These are phyloP conservation scores for Acanthosoma haemorrhoidale DNA, from an alignment of 2,888 invertebrate genomes.

Conservation along the genomic window DNA sequence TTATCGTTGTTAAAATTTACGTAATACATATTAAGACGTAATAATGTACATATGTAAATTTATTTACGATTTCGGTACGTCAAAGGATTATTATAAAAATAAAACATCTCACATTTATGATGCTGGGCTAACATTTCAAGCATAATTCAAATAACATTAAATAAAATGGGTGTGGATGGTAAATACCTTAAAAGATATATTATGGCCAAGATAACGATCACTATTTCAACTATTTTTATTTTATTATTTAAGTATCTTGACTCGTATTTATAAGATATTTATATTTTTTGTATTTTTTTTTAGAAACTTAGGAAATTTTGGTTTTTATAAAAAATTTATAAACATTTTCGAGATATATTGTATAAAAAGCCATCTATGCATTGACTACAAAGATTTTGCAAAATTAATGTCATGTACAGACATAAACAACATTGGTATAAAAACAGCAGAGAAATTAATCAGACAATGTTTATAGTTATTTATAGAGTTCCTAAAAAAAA, in stretches of 20 bases:
- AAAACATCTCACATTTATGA: too few species aligned
- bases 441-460: neutral
- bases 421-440: neutral
- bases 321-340: neutral
- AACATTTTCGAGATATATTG: neutral
- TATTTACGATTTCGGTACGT: too few species aligned
- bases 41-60: too few species aligned
- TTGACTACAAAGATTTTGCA: neutral
- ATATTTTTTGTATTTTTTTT: conserved; percentile 14
- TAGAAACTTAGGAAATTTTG: neutral
- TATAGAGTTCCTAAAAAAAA: neutral
- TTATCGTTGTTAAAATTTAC: too few species aligned
- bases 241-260: neutral
- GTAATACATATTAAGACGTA: too few species aligned
- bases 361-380: neutral
- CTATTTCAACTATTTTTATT: conserved; percentile 8
- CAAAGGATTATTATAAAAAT: too few species aligned
- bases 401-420: neutral
- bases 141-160: too few species aligned
- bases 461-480: neutral
- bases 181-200: too few species aligned
- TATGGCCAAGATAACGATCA: too few species aligned
- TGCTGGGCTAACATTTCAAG: too few species aligned
- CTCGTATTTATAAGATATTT: neutral
- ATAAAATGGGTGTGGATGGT: too few species aligned